Evolutionary conservation across 2,888 invertebrate species (phyloP), one percentile per base, ranked within the genome.

Genomic region (Drosophila neonasuta): DNA sequence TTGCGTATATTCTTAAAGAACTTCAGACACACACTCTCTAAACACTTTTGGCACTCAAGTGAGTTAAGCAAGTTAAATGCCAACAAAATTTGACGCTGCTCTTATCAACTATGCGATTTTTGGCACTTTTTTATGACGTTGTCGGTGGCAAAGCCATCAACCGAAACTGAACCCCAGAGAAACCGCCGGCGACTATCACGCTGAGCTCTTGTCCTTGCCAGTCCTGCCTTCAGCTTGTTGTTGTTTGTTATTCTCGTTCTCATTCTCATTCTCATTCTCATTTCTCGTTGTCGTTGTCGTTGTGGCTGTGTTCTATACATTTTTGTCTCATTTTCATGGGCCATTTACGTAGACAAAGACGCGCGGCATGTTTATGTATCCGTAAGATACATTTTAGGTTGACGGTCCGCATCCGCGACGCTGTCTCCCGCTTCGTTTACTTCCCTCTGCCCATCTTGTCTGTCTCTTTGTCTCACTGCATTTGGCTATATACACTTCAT

Each of bases 331-430:
- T 84, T 84, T 84, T 84, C 85, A 84, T 85, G 84, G 83, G 83
- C 81, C 85, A 84, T 84, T 84, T 84, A 85, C 81, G 83, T 83
- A 83, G 80, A 83, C 80, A 83, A 85, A 84, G 80, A 80, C 68
- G 68, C 67, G 78, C 80, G 73, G 76, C 80, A 77, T 82, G 83
- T 79, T 81, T 83, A 83, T 81, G 83, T 81, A 80, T 83, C 81
- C 79, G 80, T 77, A 79, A 79, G 85, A 83, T 79, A 83, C 80
- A 76, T 80, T 82, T 84, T 75, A 54, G 77, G 71, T 69, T 74
- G 68, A 65, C 68, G 74, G 62, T 60, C 56, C 55, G 69, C 68
- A 64, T 64, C 61, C 65, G 66, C 74, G 55, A 64, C 42, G 62
- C 48, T 51, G 69, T 69, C 64, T 52, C 50, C 17, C 66, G 49